These are phyloP conservation scores for Hippolais icterina DNA, from an alignment of 2,113 vertebrate genomes.

Conservation along the genomic window DNA sequence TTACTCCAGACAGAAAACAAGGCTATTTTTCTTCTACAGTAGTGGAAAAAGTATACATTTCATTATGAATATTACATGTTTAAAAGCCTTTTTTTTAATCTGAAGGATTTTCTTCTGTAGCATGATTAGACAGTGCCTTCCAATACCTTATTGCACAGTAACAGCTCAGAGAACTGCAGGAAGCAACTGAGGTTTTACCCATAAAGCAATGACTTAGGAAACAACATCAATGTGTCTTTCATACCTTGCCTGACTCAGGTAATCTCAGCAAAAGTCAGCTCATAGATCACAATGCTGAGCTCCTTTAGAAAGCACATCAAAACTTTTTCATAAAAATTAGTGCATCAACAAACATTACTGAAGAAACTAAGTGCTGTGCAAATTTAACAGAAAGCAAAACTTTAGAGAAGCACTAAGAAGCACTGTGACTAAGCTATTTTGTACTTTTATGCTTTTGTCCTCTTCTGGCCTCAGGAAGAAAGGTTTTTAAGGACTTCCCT, in stretches of 20 bases:
- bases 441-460: background rate
- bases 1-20: background rate
- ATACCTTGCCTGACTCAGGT: background rate
- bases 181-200: background rate
- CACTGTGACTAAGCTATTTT: background rate
- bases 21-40: background rate
- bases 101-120: background rate
- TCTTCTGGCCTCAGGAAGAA: background rate
- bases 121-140: background rate
- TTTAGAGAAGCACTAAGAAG: background rate
- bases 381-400: background rate
- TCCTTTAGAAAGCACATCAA: background rate
- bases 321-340: background rate
- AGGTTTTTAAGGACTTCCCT: background rate
- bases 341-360: background rate
- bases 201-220: background rate
- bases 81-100: background rate
- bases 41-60: background rate
- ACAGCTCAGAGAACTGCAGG: background rate
- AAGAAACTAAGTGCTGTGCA: background rate
- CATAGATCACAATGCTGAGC: background rate
- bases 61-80: background rate
- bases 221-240: rapidly evolving
- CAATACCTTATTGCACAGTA: background rate
- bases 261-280: background rate